Conservation (phyloP, 37 sponge, comb jelly and placozoan species). For the Spongilla lacustris region DNA sequence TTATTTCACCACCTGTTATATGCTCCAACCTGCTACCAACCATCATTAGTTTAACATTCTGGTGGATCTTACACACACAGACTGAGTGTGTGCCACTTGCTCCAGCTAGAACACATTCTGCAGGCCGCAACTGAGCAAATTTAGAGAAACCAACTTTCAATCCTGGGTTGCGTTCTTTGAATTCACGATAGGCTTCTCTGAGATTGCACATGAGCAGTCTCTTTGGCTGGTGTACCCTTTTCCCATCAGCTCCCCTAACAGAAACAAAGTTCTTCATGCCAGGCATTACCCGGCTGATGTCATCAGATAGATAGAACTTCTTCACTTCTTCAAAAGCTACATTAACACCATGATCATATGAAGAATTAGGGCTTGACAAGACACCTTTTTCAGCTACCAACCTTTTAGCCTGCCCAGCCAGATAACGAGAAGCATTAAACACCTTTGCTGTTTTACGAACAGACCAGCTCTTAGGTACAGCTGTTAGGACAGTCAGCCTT, state of each 20-base stretch:
- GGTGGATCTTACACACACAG: constrained; percentile 50
- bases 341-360: constrained; percentile 4
- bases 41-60: constrained; percentile 38
- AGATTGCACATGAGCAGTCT: constrained; percentile 20
- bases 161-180: constrained; percentile 15
- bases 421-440: constrained; percentile 17
- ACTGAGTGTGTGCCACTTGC: constrained; percentile 53
- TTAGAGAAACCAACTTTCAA: constrained; percentile 39
- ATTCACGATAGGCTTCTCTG: constrained; percentile 13
- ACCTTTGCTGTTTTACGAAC: neutral
- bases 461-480: constrained; percentile 15
- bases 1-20: neutral
- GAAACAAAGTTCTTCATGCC: constrained; percentile 39
- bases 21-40: constrained; percentile 12
- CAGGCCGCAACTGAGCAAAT: constrained; percentile 31
- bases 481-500: constrained; percentile 13
- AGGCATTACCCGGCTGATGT: constrained; percentile 32
- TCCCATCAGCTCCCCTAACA: constrained; percentile 7
- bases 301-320: constrained; percentile 25
- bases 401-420: constrained; percentile 31
- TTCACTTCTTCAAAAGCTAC: constrained; percentile 4
- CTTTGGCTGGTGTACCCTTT: constrained; percentile 28
- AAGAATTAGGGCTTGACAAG: constrained; percentile 24
- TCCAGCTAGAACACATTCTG: constrained; percentile 27
- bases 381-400: constrained; percentile 26